A percentile compares a stretch with the other conserved stretches of the same genome.
These are phyloP conservation scores for Oncorhynchus gorbuscha DNA, from an alignment of 2,113 vertebrate species.

Conservation along the genomic window DNA sequence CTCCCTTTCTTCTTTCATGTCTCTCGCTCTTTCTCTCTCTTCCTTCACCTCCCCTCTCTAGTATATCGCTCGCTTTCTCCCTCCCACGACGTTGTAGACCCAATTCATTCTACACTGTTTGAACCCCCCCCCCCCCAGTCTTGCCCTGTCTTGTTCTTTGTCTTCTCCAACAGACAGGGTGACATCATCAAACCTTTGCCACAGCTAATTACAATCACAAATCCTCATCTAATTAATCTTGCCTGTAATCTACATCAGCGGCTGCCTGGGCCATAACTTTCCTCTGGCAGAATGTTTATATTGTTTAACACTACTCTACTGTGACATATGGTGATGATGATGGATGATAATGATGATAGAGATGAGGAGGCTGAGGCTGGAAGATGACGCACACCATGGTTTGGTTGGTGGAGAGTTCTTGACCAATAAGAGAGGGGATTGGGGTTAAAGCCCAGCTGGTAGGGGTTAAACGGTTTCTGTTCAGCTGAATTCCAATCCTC, in stretches of 20 bases:
- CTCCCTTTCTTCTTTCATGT: neutral
- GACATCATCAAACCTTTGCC: constrained; percentile 26
- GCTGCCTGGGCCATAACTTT: constrained; percentile 34
- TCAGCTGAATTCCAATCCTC: constrained; percentile 9
- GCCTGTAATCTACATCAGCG: constrained; percentile 22
- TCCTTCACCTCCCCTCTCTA: neutral
- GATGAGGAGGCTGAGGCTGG: too few relatives aligned
- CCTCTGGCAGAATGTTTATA: constrained; percentile 51
- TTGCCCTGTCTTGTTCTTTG: constrained; percentile 22
- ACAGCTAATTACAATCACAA: constrained; percentile 40
- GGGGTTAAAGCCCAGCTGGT: constrained; percentile 44
- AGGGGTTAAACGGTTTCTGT: constrained; percentile 20
- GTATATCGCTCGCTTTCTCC: neutral
- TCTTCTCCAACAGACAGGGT: constrained; percentile 20
- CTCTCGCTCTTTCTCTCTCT: constrained; percentile 37
- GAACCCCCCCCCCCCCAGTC: constrained; percentile 25
- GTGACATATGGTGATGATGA: constrained; percentile 56
- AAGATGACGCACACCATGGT: constrained; percentile 20
- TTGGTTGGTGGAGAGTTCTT: constrained; percentile 29
- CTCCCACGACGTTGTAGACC: neutral
- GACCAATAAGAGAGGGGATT: constrained; percentile 12
- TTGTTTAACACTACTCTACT: constrained; percentile 42
- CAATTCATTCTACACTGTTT: too few relatives aligned
- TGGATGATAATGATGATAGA: constrained; percentile 47
- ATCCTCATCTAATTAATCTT: constrained; percentile 36